phyloP scores from a whole-genome alignment of 2,113 vertebrate genomes.

The Scomber japonicus region DNA sequence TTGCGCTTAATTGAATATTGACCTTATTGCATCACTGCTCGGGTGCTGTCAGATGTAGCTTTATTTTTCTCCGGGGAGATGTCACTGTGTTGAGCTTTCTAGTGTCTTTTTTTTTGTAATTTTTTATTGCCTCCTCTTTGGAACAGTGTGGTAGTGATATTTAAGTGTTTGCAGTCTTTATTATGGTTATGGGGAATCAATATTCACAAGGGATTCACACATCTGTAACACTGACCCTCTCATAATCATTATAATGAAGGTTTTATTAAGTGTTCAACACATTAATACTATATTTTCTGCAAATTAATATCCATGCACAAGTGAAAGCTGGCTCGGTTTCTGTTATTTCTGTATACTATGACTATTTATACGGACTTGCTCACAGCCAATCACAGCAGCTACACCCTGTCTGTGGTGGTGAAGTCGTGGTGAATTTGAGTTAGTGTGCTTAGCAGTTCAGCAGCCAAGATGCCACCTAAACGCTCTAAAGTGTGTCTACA shows the following conservation, averaged over 20 bases:
- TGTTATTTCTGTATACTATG: too few relatives aligned
- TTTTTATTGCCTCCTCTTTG: background rate
- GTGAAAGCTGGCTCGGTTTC: too few relatives aligned
- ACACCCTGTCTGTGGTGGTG: too few relatives aligned
- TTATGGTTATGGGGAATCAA: constrained; percentile 14
- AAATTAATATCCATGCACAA: background rate
- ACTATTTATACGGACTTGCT: too few relatives aligned
- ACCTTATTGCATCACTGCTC: constrained; percentile 56
- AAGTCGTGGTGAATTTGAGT: too few relatives aligned
- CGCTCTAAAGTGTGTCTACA: too few relatives aligned
- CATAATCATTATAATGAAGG: background rate
- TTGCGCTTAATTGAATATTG: constrained; percentile 79
- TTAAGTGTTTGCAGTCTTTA: background rate
- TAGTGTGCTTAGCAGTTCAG: too few relatives aligned
- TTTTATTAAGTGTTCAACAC: background rate
- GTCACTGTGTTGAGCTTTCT: constrained; percentile 5
- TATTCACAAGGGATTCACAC: background rate
- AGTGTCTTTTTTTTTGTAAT: background rate
- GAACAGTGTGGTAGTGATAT: background rate
- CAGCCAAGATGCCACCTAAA: too few relatives aligned
- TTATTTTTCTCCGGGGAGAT: background rate
- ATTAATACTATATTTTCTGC: too few relatives aligned
- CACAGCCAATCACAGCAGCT: too few relatives aligned
- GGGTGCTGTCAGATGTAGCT: constrained; percentile 20
- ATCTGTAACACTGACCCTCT: background rate